Evolutionary conservation across 2,888 invertebrate species (phyloP).

Genomic region (Elmis aenea): DNA sequence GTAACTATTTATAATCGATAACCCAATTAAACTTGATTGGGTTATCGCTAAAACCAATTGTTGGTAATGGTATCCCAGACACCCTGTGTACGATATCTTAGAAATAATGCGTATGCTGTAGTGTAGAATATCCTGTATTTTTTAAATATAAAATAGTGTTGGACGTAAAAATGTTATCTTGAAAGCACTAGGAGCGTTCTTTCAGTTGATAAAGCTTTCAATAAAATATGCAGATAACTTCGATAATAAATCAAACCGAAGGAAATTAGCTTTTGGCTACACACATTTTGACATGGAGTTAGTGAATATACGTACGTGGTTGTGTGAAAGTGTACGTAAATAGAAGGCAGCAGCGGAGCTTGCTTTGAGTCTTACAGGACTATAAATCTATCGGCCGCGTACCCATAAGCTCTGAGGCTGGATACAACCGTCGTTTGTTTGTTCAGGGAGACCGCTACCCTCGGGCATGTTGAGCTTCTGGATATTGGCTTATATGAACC

Average conservation of each 20-base stretch:
- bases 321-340: slow-evolving; percentile 17
- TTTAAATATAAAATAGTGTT: no score
- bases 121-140: no score
- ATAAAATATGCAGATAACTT: slow-evolving; percentile 6
- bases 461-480: slow-evolving; percentile 27
- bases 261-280: slow-evolving; percentile 14
- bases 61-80: no score
- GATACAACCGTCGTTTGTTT: slow-evolving; percentile 36
- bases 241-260: slow-evolving; percentile 15
- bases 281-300: slow-evolving; percentile 16
- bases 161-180: no score
- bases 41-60: no score
- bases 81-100: no score
- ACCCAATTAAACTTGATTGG: no score
- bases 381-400: slow-evolving; percentile 36
- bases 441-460: slow-evolving; percentile 27
- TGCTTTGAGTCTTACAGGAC: slow-evolving; percentile 32
- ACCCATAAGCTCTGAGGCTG: slow-evolving; percentile 29
- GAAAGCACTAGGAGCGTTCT: no score
- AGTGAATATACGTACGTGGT: slow-evolving; percentile 13
- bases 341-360: slow-evolving; percentile 10
- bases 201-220: no score
- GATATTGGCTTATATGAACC: slow-evolving; percentile 36
- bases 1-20: no score
- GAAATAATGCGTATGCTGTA: no score